A percentile compares a stretch with the other conserved stretches of the same genome.
These are phyloP conservation scores for Uloborus diversus DNA, from an alignment of 1,140 invertebrate species.

Conservation along the genomic window DNA sequence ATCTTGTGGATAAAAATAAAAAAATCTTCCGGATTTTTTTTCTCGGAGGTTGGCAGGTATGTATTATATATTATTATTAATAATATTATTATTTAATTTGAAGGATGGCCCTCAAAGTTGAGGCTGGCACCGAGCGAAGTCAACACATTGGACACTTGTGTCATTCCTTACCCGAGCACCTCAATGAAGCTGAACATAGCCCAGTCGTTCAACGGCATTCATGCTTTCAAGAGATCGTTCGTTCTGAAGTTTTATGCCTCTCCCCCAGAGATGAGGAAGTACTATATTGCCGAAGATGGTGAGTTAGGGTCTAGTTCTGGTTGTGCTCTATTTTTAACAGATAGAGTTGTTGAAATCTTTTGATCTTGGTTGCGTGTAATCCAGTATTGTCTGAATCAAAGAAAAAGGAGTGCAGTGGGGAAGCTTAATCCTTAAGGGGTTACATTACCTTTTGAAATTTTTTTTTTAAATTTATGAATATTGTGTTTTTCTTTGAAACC, in stretches of 20 bases:
- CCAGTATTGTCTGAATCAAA: too few species aligned
- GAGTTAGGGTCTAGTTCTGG: not conserved
- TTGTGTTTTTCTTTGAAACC: too few species aligned
- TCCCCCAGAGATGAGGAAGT: conserved; percentile 24
- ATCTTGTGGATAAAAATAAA: too few species aligned
- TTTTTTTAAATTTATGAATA: too few species aligned
- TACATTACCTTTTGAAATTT: not conserved
- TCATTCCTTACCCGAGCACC: conserved; percentile 25
- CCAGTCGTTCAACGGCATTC: conserved; percentile 49
- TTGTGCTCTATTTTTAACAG: too few species aligned
- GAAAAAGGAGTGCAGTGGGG: too few species aligned
- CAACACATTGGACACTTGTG: conserved; percentile 31
- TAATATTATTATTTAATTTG: too few species aligned
- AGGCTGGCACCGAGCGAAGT: conserved; percentile 20
- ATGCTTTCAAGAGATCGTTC: conserved; percentile 22
- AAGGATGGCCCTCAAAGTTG: conserved; percentile 5
- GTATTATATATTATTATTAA: too few species aligned
- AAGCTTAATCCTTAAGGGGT: not conserved
- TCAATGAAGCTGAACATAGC: conserved; percentile 24
- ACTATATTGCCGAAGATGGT: conserved; percentile 52
- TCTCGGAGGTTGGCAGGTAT: too few species aligned
- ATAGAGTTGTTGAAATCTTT: not conserved
- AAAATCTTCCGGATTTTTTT: too few species aligned
- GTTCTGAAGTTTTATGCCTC: conserved; percentile 25
- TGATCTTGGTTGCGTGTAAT: too few species aligned